Evolutionary conservation across 2,888 invertebrate species (phyloP).

Genomic region (Tinea pellionella): DNA sequence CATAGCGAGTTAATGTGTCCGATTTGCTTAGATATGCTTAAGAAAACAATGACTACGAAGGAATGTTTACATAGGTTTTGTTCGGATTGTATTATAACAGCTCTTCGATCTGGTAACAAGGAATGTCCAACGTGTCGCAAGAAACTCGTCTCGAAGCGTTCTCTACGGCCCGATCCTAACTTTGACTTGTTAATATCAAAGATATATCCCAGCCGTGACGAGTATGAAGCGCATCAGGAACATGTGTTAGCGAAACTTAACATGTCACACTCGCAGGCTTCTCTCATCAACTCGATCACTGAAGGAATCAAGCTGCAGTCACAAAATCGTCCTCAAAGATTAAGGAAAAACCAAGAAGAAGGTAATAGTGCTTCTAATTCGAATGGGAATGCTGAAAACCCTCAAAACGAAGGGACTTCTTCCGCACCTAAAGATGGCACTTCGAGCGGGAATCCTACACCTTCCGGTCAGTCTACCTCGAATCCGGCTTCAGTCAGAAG

Average conservation of each 20-base stretch:
- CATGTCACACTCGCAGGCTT: constrained; percentile 92
- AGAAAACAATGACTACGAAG: constrained; percentile 99
- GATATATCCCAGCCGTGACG: constrained; percentile 96
- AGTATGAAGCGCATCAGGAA: constrained; percentile 95
- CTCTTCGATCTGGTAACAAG: constrained; percentile 96
- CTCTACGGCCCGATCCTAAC: constrained; percentile 95
- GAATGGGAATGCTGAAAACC: constrained; percentile 47
- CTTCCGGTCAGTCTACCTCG: constrained; percentile 58
- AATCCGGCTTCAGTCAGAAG: constrained; percentile 78
- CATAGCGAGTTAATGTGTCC: constrained; percentile 99
- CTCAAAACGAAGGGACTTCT: constrained; percentile 46
- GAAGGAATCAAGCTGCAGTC: constrained; percentile 93
- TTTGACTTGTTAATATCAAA: constrained; percentile 97
- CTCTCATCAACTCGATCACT: constrained; percentile 92
- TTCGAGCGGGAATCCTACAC: constrained; percentile 33
- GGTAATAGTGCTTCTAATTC: constrained; percentile 38
- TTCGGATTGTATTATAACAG: constrained; percentile 98
- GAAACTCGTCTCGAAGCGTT: constrained; percentile 96
- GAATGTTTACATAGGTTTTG: constrained; percentile 99
- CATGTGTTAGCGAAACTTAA: constrained; percentile 91
- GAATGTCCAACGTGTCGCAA: constrained; percentile 99
- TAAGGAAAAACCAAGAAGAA: constrained; percentile 77
- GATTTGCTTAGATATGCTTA: constrained; percentile 98
- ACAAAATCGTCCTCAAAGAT: constrained; percentile 86
- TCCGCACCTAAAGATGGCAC: constrained; percentile 37